Evolutionary conservation across 2,797 vertebrate genomes (phyloP).

Genomic region (Sebastes elongatus): DNA sequence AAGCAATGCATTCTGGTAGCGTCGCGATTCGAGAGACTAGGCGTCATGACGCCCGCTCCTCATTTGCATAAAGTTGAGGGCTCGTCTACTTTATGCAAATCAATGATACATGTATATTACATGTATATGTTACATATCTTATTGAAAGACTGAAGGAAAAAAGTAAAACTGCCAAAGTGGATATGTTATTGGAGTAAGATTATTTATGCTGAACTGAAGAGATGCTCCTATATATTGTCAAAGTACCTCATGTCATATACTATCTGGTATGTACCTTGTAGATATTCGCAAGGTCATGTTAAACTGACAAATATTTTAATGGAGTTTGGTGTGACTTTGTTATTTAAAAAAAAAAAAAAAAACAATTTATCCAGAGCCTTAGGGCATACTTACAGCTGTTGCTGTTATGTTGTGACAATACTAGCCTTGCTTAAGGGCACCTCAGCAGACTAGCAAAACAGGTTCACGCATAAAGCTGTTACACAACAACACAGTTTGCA

Average conservation of each 20-base stretch:
- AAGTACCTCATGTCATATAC: not conserved
- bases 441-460: not conserved
- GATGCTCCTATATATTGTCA: not conserved
- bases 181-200: no score
- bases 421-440: not conserved
- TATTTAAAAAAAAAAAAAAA: not conserved
- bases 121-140: no score
- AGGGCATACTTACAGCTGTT: no score
- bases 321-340: not conserved
- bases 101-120: no score
- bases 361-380: not conserved
- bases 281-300: not conserved
- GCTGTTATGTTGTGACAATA: not conserved
- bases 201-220: not conserved
- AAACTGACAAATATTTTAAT: not conserved
- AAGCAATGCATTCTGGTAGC: no score
- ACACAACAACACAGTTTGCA: not conserved
- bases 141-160: not conserved
- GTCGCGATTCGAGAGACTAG: no score
- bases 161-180: no score
- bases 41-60: no score
- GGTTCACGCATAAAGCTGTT: not conserved
- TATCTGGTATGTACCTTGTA: not conserved
- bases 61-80: no score
- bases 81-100: no score